Conservation (phyloP, 92 coral and sea anemone genomes). For the Actinernus sp. region DNA sequence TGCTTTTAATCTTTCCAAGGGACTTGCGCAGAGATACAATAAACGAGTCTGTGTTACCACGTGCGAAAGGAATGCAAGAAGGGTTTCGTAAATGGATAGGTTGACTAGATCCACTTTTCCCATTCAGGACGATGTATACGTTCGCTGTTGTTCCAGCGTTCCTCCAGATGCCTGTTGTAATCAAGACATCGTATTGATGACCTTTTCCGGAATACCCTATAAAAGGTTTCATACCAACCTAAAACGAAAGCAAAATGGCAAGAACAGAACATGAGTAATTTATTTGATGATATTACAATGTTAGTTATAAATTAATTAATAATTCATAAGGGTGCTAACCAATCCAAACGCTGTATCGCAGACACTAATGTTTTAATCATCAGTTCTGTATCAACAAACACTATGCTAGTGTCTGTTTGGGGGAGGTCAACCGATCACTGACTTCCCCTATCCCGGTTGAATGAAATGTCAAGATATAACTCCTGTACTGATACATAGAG, state of each 20-base stretch:
- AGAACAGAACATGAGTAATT: too few species aligned
- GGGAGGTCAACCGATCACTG: too few species aligned
- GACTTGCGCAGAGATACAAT: constrained; percentile 37
- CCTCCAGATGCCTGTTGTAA: constrained; percentile 73
- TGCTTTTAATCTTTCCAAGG: constrained; percentile 52
- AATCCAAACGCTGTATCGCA: too few species aligned
- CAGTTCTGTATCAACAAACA: too few species aligned
- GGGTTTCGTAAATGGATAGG: constrained; percentile 53
- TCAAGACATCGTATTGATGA: constrained; percentile 48
- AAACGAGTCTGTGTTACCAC: constrained; percentile 68
- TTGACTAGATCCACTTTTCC: constrained; percentile 40
- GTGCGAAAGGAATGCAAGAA: constrained; percentile 61
- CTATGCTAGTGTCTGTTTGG: too few species aligned
- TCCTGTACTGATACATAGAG: too few species aligned
- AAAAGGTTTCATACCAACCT: constrained; percentile 63
- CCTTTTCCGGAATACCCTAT: constrained; percentile 30
- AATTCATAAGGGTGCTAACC: too few species aligned
- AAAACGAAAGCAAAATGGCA: not conserved
- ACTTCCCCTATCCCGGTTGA: too few species aligned
- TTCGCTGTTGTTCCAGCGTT: constrained; percentile 73
- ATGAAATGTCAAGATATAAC: too few species aligned
- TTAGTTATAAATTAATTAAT: too few species aligned
- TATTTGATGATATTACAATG: too few species aligned
- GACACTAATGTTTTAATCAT: too few species aligned
- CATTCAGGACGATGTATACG: constrained; percentile 54